Base-by-base conservation (phyloP, 2,113 vertebrate species). In the Cavia aperea region DNA sequence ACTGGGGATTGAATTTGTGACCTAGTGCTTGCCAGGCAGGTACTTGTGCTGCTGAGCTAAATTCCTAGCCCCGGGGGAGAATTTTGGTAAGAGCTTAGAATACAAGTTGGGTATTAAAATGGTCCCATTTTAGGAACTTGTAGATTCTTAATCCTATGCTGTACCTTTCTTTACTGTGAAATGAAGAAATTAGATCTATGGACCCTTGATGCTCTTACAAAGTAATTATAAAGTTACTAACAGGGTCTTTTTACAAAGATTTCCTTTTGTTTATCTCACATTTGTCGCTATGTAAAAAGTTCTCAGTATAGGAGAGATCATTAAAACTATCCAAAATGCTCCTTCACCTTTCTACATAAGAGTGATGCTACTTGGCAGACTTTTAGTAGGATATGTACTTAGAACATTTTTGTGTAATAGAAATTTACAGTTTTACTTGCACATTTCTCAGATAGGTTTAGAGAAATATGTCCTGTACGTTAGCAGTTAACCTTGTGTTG, bases 131-230 rank as follows among this genome's bases (percentile, higher is more conserved):
- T 39, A 19, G 51, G 24, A 23, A 84, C 72, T 63, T 89, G 21
- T n/a, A 60, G 46, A 49, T 49, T 77, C 43, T 87, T 89, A n/a
- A 36, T 85, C 85, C 46, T 95, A 31, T 94, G 56, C 7, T 84
- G 8, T 65, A 78, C 7, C 46, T 88, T 89, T 83, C 33, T 91
- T 54, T 58, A 43, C n/a, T 79, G 13, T 93, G 70, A 86, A 85
- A 92, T 79, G 77, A 19, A 75, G 18, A 78, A 63, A 39, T 39
- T 39, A 19, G 84, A 62, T 88, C 31, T 81, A 36, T 62, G 51
- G 56, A 60, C 43, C 5, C 51, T 90, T 31, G 29, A 49, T 86
- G 24, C 36, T 75, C 31, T 85, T 91, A 78, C 43, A 89, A 79
- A 66, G 62, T 81, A 84, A 92, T 81, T 91, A 15, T 88, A 16